These are phyloP conservation scores for Characodon lateralis DNA, from an alignment of 2,797 vertebrate genomes.

Conservation along the genomic window DNA sequence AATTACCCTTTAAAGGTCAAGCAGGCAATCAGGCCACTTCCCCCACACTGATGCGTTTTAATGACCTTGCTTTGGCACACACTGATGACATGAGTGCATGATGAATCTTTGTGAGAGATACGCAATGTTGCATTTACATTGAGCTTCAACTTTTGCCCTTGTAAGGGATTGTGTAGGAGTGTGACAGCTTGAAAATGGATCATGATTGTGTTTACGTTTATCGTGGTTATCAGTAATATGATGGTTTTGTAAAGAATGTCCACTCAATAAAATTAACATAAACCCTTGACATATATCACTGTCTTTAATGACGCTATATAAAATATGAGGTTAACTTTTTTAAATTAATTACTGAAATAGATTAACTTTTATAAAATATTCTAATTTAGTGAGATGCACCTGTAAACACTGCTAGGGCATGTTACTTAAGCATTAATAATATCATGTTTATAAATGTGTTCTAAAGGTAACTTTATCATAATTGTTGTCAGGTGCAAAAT, in stretches of 20 bases:
- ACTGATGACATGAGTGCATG: constrained; percentile 51
- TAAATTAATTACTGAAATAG: not conserved
- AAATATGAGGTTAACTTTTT: not conserved
- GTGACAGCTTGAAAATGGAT: not conserved
- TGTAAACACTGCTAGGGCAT: not conserved
- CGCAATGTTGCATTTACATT: constrained; percentile 48
- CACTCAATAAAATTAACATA: not conserved
- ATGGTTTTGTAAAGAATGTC: not conserved
- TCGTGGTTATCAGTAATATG: not conserved
- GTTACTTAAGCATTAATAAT: not conserved
- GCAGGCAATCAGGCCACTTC: constrained; percentile 75
- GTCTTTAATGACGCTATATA: not conserved
- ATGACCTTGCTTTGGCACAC: constrained; percentile 61
- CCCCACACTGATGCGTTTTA: constrained; percentile 66
- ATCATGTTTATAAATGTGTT: not conserved
- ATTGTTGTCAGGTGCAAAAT: constrained; percentile 14
- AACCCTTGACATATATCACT: not conserved
- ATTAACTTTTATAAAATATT: not conserved
- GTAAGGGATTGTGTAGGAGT: not conserved
- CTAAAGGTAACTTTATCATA: not conserved
- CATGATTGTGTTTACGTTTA: not conserved
- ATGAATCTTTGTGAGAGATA: constrained; percentile 37
- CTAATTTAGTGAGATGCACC: not conserved
- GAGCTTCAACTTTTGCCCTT: constrained; percentile 18
- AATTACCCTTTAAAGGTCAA: constrained; percentile 86